These are phyloP conservation scores for Macrobrachium nipponense DNA, from an alignment of 1,140 invertebrate genomes.

Conservation along the genomic window DNA sequence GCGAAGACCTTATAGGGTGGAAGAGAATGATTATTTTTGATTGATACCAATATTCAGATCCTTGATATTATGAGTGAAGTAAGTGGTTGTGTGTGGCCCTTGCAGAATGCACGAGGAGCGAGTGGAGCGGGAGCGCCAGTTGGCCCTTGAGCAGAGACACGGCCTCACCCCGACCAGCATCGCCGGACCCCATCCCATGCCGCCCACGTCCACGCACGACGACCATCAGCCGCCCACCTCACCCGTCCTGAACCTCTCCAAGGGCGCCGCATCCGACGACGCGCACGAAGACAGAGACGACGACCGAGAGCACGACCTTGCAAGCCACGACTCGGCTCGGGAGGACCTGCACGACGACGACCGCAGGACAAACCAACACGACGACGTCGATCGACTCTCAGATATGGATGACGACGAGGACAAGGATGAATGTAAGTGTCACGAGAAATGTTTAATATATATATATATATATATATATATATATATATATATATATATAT, in stretches of 20 bases:
- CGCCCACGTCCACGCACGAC: constrained; percentile 51
- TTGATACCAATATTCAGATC: no score
- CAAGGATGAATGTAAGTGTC: constrained; percentile 66
- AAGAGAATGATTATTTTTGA: no score
- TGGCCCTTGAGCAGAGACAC: constrained; percentile 55
- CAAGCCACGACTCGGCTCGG: constrained; percentile 53
- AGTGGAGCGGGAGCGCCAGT: constrained; percentile 56
- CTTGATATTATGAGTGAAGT: background rate
- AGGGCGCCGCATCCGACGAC: constrained; percentile 38
- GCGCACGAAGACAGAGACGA: constrained; percentile 50
- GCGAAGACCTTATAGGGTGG: no score
- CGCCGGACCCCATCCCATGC: constrained; percentile 25
- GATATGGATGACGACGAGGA: constrained; percentile 67
- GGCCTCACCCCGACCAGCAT: constrained; percentile 56
- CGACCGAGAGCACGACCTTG: constrained; percentile 47
- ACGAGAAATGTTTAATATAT: no score
- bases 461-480: constrained; percentile 4
- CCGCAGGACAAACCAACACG: constrained; percentile 42
- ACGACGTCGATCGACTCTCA: constrained; percentile 62
- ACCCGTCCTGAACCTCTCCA: constrained; percentile 58
- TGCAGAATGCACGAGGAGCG: constrained; percentile 62
- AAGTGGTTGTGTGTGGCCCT: background rate
- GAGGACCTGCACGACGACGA: constrained; percentile 58
- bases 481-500: background rate
- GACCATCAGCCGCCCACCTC: constrained; percentile 56